phyloP scores from a whole-genome alignment of 2,888 invertebrate species.

The Trichogramma evanescens region DNA sequence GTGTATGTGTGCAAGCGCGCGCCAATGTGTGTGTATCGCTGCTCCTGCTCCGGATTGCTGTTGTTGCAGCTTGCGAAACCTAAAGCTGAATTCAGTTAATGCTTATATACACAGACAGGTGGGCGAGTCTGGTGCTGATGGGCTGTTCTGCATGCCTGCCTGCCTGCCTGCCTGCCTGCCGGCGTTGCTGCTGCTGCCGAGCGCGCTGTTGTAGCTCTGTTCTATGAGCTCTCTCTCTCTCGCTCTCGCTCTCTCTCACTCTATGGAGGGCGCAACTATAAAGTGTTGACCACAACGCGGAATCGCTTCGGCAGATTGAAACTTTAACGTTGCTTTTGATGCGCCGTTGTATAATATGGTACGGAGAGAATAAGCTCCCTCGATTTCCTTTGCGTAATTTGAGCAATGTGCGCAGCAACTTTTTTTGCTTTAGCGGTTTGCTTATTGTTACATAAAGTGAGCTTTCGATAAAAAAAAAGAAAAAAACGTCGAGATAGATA shows the following conservation, averaged over 20 bases:
- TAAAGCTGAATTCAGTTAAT: slow-evolving; percentile 42
- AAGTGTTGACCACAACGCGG: slow-evolving; percentile 39
- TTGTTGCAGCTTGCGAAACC: slow-evolving; percentile 22
- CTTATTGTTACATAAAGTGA: background rate
- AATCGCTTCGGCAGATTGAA: slow-evolving; percentile 37
- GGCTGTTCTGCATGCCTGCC: slow-evolving; percentile 21
- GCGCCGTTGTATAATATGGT: background rate
- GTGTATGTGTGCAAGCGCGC: too few relatives aligned
- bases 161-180: too few relatives aligned
- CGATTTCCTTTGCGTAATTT: slow-evolving; percentile 18
- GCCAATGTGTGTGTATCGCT: too few relatives aligned
- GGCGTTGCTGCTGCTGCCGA: too few relatives aligned
- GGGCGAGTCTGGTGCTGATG: slow-evolving; percentile 41
- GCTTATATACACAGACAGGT: slow-evolving; percentile 35
- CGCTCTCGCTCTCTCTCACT: background rate
- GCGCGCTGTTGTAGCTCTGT: slow-evolving; percentile 1
- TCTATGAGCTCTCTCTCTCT: background rate
- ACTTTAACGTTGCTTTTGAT: slow-evolving; percentile 27
- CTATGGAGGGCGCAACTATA: slow-evolving; percentile 33
- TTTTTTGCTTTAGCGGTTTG: slow-evolving; percentile 1
- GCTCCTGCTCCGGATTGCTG: too few relatives aligned
- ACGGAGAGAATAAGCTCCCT: slow-evolving; percentile 13
- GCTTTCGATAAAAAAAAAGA: background rate
- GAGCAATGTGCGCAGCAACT: too few relatives aligned
- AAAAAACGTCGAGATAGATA: background rate